Evolutionary conservation across 2,113 vertebrate genomes (phyloP), one percentile per base, ranked within the genome.

Genomic region (Leucoraja erinaceus): DNA sequence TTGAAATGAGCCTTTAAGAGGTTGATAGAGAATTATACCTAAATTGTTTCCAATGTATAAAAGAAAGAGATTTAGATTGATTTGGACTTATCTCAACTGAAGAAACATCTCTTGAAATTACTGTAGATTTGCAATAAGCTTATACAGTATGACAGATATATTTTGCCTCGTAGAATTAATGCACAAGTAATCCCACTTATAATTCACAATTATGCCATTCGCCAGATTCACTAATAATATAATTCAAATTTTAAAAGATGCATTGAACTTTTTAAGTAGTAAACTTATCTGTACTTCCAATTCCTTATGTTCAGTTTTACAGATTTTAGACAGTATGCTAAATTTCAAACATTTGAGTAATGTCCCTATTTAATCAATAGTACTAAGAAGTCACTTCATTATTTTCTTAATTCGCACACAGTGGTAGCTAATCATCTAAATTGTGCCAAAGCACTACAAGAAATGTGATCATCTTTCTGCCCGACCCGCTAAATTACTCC

Each of bases 161-260:
- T 90, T 66, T 90, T 90, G 86, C 61, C 28, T 3, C 56, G 10
- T 68, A 90, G 59, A 90, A 63, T 20, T 90, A 20, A 90, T 90
- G 25, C 86, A 33, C 84, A 31, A 63, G 61, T 90, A 90, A 68
- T 90, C 28, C 86, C 7, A 66, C 59, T 38, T 68, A 90, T 90
- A 68, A 68, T 68, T 90, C 86, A 90, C 61, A 90, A 90, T 90
- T 90, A 68, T 68, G 28, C 59, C 86, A 90, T 90, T 68, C 63
- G 22, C n/a, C 31, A n/a, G 28, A 33, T n/a, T 9, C 16, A 90
- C 28, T 31, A 33, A 90, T 33, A 68, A 33, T 90, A 90, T 68
- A 88, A 88, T 88, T 66, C 84, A 88, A 88, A 88, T 88, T 88
- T 88, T 16, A 88, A 88, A 61, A 66, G 28, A 88, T 31, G 31